Evolutionary conservation across 2,888 invertebrate genomes (phyloP), one percentile per base, ranked within the genome.

Genomic region (Pharmacophagus antenor): DNA sequence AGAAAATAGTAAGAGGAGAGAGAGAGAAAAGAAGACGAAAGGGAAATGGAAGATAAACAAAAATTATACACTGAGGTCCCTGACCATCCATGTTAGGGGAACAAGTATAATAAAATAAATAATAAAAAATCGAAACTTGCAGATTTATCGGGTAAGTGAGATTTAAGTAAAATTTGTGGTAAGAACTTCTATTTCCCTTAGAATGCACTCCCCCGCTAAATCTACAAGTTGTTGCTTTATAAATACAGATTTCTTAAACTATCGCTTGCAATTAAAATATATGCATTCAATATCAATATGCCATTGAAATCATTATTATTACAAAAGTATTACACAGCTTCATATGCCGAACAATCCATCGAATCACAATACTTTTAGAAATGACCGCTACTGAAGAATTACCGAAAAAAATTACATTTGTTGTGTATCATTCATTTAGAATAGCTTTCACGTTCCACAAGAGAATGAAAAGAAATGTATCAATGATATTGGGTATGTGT

Each of bases 281-380:
- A n/a, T 25, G 27, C 61, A 57, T 49, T 52, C 50, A 59, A 59
- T 56, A 55, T 47, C 55, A 66, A 62, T 61, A 60, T 55, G 56
- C 63, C 62, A 56, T 71, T 72, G 46, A 58, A 49, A 17, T 51
- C 54, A 41, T 47, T 56, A 41, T 55, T 17, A 54, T 46, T 17
- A 54, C 42, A 54, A 60, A 41, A 18, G 56, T 17, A 59, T 56
- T 60, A 60, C 51, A 51, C 55, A 46, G 51, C 44, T 44, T 46
- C 70, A 76, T 77, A 79, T 79, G 69, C 71, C 73, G 74, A 75
- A 82, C 82, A 82, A 85, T 82, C 76, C 82, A 69, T 69, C 80
- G n/a, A n/a, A 81, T 76, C 79, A 81, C 77, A 84, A 76, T 80
- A 80, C 77, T 68, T 70, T 72, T 67, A 72, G 72, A 72, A 71